Percentiles rank a stretch among this genome's conserved stretches.
Conservation (phyloP, 2,888 invertebrate genomes). For the Andrena marginata region DNA sequence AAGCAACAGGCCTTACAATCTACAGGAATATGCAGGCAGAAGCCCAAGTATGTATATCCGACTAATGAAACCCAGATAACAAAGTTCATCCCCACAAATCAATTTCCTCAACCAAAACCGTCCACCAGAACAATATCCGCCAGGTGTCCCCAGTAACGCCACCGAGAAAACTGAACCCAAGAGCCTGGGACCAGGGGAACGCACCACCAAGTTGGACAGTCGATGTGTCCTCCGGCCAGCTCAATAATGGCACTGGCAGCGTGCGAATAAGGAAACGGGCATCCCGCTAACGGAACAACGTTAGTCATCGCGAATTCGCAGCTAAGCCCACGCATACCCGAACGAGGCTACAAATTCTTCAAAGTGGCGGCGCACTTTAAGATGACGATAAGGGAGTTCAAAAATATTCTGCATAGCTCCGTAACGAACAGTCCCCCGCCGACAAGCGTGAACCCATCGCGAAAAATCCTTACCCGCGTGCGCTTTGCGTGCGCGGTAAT, state of each 20-base stretch:
- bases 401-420: constrained; percentile 69
- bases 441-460: constrained; percentile 43
- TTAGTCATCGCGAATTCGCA: constrained; percentile 59
- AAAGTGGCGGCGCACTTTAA: constrained; percentile 59
- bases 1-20: too few species aligned
- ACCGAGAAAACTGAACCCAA: not conserved
- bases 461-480: constrained; percentile 54
- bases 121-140: too few species aligned
- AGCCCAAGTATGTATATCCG: too few species aligned
- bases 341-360: constrained; percentile 55
- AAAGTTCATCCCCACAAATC: too few species aligned
- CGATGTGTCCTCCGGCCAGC: not conserved
- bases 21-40: too few species aligned
- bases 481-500: constrained; percentile 62
- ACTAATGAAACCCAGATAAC: too few species aligned
- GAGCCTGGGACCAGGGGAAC: not conserved
- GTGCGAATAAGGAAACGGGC: constrained; percentile 44
- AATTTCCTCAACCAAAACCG: too few species aligned
- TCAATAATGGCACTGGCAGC: not conserved
- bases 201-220: not conserved
- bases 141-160: not conserved
- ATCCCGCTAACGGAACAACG: constrained; percentile 49
- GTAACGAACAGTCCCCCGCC: constrained; percentile 66
- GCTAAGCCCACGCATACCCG: constrained; percentile 54
- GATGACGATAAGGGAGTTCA: constrained; percentile 65